Base-by-base conservation (phyloP, 2,888 invertebrate species). In the Dryomyza anilis region DNA sequence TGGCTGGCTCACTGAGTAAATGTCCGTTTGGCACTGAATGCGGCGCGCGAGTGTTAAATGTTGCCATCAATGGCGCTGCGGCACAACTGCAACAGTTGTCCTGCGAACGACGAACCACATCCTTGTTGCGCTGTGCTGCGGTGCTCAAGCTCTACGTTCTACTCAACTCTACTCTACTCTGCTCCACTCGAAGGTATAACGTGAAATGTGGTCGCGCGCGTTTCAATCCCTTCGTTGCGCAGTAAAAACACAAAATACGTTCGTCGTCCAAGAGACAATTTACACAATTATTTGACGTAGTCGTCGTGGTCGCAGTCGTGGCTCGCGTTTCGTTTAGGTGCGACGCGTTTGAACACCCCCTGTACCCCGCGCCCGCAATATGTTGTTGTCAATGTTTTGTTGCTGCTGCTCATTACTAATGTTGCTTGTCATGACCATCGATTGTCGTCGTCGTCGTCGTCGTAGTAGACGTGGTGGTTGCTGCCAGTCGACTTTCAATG, bases 11-110 rank as follows among this genome's bases (percentile, higher is more conserved):
- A 25, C 43, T 39, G 25, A 43, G 25, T 7, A 46, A 19, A 10
- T 52, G 1, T 27, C 27, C 27, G 52, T 1, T 14, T 29, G 3
- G n/a, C n/a, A n/a, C n/a, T n/a, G 8, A 53, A 53, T 23, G n/a
- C 25, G 4, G 16, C 21, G 25, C 10, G 16, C 59, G 14, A 30
- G 19, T 27, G 43, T 27, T 52, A 8, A 19, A 29, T 61, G 59
- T 48, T 33, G 19, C 27, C 43, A 23, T 19, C 19, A 25, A 29
- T 7, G 52, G 43, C 61, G 61, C n/a, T 27, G 19, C 21, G 52
- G 30, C 52, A 29, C 52, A 53, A 61, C 61, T 61, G 61, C 61
- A 59, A 48, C 59, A 59, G 48, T 59, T 59, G 23, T 53, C 52
- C 53, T 14, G 48, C 46, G 7, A 23, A 25, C 48, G 27, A 12